phyloP scores from a whole-genome alignment of 2,113 vertebrate genomes.

The Patagioenas fasciata region DNA sequence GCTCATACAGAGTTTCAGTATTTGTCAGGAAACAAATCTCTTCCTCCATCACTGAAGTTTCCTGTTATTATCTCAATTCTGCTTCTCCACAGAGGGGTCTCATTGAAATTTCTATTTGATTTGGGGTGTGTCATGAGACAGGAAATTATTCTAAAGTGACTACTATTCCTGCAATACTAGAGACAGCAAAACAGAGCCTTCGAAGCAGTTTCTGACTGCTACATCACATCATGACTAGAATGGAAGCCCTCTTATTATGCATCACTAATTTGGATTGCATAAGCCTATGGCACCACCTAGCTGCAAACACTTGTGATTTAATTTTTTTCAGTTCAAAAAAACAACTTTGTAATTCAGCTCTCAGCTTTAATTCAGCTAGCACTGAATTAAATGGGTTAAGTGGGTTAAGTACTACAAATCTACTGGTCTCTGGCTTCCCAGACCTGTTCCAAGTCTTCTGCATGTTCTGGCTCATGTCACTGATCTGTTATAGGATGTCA shows the following conservation, averaged over 20 bases:
- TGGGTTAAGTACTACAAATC: background rate
- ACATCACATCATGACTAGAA: background rate
- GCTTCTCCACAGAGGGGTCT: background rate
- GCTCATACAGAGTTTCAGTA: background rate
- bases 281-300: constrained; percentile 62
- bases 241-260: background rate
- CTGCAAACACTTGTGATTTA: background rate
- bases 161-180: background rate
- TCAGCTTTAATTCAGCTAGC: background rate
- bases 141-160: background rate
- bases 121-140: background rate
- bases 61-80: background rate
- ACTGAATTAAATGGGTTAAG: background rate
- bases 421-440: background rate
- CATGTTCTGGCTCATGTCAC: background rate
- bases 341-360: background rate
- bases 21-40: background rate
- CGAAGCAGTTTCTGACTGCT: background rate
- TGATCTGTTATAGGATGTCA: background rate
- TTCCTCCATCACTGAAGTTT: background rate
- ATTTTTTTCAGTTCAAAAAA: background rate
- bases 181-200: background rate
- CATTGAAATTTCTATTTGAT: background rate
- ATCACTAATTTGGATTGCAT: background rate
- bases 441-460: background rate